phyloP scores from a whole-genome alignment of 1,140 invertebrate species.

The Drosophila carrolli region DNA sequence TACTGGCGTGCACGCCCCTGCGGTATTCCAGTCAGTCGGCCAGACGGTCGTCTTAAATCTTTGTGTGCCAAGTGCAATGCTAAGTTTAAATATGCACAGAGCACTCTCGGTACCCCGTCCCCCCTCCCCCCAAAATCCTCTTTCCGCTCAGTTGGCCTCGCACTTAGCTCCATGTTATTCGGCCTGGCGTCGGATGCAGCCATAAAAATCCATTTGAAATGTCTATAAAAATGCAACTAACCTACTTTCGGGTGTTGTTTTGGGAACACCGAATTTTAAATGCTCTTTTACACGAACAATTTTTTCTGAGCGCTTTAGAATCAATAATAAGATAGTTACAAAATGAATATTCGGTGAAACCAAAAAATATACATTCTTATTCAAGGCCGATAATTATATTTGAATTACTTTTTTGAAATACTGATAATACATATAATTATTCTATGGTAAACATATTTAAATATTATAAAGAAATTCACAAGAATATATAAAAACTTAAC shows the following conservation, averaged over 20 bases:
- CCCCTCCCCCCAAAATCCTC: not conserved
- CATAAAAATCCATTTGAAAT: conserved; percentile 67
- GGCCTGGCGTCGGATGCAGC: conserved; percentile 57
- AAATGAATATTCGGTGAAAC: too few species aligned
- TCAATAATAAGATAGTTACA: too few species aligned
- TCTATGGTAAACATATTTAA: too few species aligned
- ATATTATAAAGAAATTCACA: too few species aligned
- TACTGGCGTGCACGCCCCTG: conserved; percentile 14
- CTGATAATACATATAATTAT: too few species aligned
- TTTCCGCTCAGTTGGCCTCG: conserved; percentile 23
- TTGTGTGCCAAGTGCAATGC: conserved; percentile 68
- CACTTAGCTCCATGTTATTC: conserved; percentile 30
- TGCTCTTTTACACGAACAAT: conserved; percentile 10
- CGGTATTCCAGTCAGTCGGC: conserved; percentile 12
- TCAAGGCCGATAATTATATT: too few species aligned
- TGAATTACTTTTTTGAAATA: too few species aligned
- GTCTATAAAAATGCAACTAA: conserved; percentile 70
- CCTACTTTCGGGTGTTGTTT: conserved; percentile 55
- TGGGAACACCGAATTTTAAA: conserved; percentile 12
- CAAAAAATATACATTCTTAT: too few species aligned
- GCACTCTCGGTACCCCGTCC: conserved; percentile 5
- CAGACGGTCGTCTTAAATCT: conserved; percentile 43
- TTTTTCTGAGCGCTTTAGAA: not conserved
- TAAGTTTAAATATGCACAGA: conserved; percentile 59
- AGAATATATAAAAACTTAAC: too few species aligned